Percentiles rank a stretch among this genome's conserved stretches.
Evolutionary conservation across 2,797 vertebrate genomes (phyloP).

Genomic region (Mastacembelus armatus): DNA sequence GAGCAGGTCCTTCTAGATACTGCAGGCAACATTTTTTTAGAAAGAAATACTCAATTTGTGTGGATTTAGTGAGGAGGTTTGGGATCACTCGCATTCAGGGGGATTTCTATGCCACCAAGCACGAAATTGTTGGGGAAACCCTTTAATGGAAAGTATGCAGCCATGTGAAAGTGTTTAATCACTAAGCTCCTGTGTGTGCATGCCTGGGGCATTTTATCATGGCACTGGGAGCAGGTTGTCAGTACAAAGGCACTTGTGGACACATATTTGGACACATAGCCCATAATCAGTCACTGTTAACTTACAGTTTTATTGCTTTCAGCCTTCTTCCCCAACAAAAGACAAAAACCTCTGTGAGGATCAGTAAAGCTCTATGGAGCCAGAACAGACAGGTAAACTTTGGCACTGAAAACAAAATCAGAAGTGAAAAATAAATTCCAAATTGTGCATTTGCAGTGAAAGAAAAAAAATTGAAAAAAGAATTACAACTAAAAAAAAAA

Average conservation of each 20-base stretch:
- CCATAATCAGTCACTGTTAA: conserved; percentile 6
- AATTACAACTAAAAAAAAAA: too few species aligned
- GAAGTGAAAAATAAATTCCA: too few species aligned
- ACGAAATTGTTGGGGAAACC: conserved; percentile 51
- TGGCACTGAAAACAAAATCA: too few species aligned
- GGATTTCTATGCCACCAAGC: conserved; percentile 27
- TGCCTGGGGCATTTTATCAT: conserved; percentile 57
- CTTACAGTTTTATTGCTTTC: not conserved
- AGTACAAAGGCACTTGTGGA: conserved; percentile 48
- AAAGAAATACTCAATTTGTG: conserved; percentile 17
- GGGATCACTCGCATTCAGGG: conserved; percentile 12
- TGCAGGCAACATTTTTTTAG: conserved; percentile 34
- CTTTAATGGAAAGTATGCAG: conserved; percentile 61
- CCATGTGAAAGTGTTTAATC: conserved; percentile 79
- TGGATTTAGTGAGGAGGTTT: conserved; percentile 8
- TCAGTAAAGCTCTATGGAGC: too few species aligned
- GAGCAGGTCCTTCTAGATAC: not conserved
- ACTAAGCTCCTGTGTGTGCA: conserved; percentile 62
- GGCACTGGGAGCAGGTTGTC: conserved; percentile 50
- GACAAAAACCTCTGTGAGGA: not conserved
- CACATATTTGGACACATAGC: not conserved
- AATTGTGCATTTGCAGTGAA: too few species aligned
- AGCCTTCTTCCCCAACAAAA: not conserved
- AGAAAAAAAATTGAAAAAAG: too few species aligned
- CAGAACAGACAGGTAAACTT: too few species aligned